Evolutionary conservation across 1,140 invertebrate species (phyloP).

Genomic region (Drosophila bifasciata): DNA sequence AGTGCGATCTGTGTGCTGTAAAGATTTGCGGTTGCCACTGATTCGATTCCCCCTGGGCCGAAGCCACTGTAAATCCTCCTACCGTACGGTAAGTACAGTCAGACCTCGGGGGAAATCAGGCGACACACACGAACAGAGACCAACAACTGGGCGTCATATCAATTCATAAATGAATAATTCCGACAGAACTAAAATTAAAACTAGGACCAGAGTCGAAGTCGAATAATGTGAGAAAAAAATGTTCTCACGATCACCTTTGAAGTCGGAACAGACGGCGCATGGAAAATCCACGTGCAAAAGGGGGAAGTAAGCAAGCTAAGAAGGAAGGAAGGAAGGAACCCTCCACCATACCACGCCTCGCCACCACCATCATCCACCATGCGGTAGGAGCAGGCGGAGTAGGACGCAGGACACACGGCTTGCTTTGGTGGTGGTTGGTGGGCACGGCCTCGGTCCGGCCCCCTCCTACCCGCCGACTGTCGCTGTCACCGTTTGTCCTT

Average conservation of each 20-base stretch:
- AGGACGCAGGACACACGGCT: slow-evolving; percentile 50
- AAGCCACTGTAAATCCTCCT: slow-evolving; percentile 31
- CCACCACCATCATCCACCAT: slow-evolving; percentile 37
- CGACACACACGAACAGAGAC: slow-evolving; percentile 5
- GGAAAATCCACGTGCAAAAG: slow-evolving; percentile 83
- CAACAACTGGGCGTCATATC: slow-evolving; percentile 66
- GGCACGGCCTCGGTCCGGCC: slow-evolving; percentile 51
- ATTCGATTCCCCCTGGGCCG: slow-evolving; percentile 6
- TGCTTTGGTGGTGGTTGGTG: slow-evolving; percentile 41
- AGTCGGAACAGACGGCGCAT: slow-evolving; percentile 54
- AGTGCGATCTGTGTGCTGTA: slow-evolving; percentile 48
- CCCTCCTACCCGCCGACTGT: slow-evolving; percentile 10
- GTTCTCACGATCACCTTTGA: slow-evolving; percentile 83
- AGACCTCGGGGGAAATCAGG: slow-evolving; percentile 22
- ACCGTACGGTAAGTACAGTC: slow-evolving; percentile 62
- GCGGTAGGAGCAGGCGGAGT: slow-evolving; percentile 67
- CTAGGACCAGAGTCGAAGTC: slow-evolving; percentile 45
- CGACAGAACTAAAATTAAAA: slow-evolving; percentile 72
- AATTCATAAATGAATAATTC: slow-evolving; percentile 79
- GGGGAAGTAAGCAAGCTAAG: slow-evolving; percentile 56
- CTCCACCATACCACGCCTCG: slow-evolving; percentile 42
- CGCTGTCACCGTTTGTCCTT: background rate
- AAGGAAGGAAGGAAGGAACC: slow-evolving; percentile 65
- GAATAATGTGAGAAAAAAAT: slow-evolving; percentile 79
- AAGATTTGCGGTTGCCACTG: slow-evolving; percentile 63